Evolutionary conservation across 2,797 vertebrate genomes (phyloP), one percentile per base, ranked within the genome.

Genomic region (Gallirallus australis): DNA sequence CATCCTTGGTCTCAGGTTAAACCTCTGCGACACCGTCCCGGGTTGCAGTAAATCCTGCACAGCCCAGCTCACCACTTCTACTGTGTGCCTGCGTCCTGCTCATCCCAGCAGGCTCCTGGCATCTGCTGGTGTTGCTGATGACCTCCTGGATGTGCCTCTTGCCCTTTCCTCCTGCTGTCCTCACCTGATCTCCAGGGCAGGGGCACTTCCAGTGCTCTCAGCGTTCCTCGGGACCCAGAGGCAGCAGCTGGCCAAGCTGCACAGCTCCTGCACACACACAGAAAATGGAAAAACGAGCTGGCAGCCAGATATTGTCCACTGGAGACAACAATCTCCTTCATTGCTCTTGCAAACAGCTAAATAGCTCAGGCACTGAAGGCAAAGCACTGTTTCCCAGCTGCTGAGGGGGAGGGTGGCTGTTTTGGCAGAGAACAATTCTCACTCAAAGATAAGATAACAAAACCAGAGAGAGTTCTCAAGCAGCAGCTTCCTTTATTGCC

Each of bases 401-500:
- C 59, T 39, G 57, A 45, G 63, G 28, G 63, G 45, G 66, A 60
- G 31, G 19, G 9, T 10, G 2, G 28, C 47, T 79, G 52, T 31
- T 52, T 60, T 39, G 60, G 45, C 59, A 72, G 33, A 69, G 64
- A 89, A n/a, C 37, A 89, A 27, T 50, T 79, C 85, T 72, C 68
- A 53, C 88, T 82, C 79, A 45, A 4, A n/a, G 79, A 45, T 42
- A 56, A 82, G 66, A 83, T 68, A 82, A 75, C 3, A 11, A 40
- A 24, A 60, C 47, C 50, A 61, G 86, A 15, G 11, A 47, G 47
- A n/a, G 33, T 19, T 91, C 61, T 90, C 86, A 61, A 56, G 59
- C 37, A 71, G 68, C 81, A 89, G 31, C 33, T 82, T 53, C 54
- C 56, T 84, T 93, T 92, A 79, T 92, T 94, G 86, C 70, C 73